Evolutionary conservation across 2,797 vertebrate genomes (phyloP).

Genomic region (Ptychobarbus kaznakovi): DNA sequence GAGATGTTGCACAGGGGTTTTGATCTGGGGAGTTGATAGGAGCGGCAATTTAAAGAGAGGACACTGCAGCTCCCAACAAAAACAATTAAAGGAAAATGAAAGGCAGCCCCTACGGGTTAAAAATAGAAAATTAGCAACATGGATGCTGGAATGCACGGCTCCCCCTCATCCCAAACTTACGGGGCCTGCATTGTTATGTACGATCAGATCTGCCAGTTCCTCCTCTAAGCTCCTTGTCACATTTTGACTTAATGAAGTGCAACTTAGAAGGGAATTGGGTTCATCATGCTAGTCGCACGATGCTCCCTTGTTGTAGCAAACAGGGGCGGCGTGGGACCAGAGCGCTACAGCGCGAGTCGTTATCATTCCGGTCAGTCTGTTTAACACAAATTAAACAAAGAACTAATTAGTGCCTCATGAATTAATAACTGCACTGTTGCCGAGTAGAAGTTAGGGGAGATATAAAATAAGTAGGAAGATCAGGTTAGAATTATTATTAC

Average conservation of each 20-base stretch:
- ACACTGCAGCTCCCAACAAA: constrained; percentile 83
- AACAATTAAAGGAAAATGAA: constrained; percentile 89
- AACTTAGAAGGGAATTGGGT: constrained; percentile 99
- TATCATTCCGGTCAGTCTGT: constrained; percentile 99
- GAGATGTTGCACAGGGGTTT: constrained; percentile 77
- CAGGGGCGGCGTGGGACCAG: constrained; percentile 98
- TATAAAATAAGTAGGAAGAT: constrained; percentile 98
- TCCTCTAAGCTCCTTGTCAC: constrained; percentile 99
- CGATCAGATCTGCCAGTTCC: constrained; percentile 99
- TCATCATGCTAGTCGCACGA: constrained; percentile 98
- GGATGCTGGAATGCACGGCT: constrained; percentile 80
- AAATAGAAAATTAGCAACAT: constrained; percentile 88
- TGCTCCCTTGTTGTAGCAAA: constrained; percentile 99
- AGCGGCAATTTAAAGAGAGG: constrained; percentile 84
- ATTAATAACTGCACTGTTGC: constrained; percentile 99
- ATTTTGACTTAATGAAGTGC: constrained; percentile 99
- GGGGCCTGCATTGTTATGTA: constrained; percentile 96
- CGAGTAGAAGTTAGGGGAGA: constrained; percentile 97
- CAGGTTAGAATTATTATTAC: constrained; percentile 88
- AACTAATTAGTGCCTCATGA: constrained; percentile 99
- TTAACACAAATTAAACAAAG: constrained; percentile 99
- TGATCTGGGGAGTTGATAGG: constrained; percentile 83
- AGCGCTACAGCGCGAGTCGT: constrained; percentile 97
- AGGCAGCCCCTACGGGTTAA: constrained; percentile 85
- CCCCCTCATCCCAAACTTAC: constrained; percentile 87